Evolutionary conservation across 2,797 vertebrate genomes (phyloP).

Genomic region (Pseudopleuronectes americanus): DNA sequence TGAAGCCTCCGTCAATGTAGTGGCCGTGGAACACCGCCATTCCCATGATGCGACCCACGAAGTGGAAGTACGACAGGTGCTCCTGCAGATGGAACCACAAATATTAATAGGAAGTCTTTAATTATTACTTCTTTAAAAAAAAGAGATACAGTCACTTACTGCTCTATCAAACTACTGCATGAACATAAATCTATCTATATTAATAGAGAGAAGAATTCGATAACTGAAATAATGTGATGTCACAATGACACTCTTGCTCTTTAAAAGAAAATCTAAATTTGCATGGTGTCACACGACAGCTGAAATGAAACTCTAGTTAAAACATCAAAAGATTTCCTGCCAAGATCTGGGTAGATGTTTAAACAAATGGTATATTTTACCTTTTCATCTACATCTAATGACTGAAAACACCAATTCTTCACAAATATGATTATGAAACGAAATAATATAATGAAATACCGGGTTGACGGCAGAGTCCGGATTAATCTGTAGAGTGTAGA

Average conservation of each 20-base stretch:
- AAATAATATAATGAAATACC: conserved; percentile 73
- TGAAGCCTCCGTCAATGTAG: conserved; percentile 98
- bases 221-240: no score
- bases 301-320: no score
- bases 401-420: background rate
- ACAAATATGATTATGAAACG: background rate
- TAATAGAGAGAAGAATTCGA: no score
- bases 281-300: no score
- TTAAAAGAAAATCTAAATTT: no score
- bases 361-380: background rate
- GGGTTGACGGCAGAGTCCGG: conserved; percentile 98
- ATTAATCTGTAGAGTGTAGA: conserved; percentile 98
- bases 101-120: background rate
- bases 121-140: background rate
- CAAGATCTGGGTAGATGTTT: no score
- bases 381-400: background rate
- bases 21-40: conserved; percentile 99
- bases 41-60: conserved; percentile 98
- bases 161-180: background rate
- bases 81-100: conserved; percentile 80
- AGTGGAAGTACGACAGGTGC: conserved; percentile 98
- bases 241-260: no score
- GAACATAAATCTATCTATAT: background rate
- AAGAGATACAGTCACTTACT: background rate
- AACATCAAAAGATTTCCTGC: no score